Base-by-base conservation (phyloP, 2,888 invertebrate genomes). In the Leucophenga maculata region DNA sequence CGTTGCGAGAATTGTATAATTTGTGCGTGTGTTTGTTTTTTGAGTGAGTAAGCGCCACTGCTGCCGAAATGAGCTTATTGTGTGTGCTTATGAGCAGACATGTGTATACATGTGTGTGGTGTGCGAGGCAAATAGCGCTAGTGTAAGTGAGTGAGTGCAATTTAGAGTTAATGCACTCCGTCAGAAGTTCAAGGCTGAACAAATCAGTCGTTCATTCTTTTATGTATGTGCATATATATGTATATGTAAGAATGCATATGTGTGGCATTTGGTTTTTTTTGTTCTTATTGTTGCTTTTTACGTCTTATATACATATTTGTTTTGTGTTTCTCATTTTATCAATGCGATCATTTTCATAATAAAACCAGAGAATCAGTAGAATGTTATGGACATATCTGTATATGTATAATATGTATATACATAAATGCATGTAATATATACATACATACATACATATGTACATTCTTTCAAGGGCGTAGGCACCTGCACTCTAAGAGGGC, bases 161-260 rank as follows among this genome's bases (percentile, higher is more conserved):
- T 76, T 76, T 78, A 84, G 78, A 86, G 87, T 87, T 86, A 87
- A 87, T 87, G 87, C 86, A 87, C 87, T 86, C 86, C 78, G 78
- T 78, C 81, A 86, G 87, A 87, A 87, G 87, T 87, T 87, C 87
- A 87, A 87, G 87, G 87, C 87, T 87, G 86, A 84, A 81, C 85
- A 85, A 86, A 85, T 85, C 85, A 84, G 85, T 85, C 84, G 85
- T 70, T 74, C 69, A 71, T 72, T 82, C 74, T 71, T 72, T 64
- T 72, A 73, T 74, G 73, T 39, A 39, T 39, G 22, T 54, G 18
- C 20, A 20, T 54, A 3, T 26, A 6, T 26, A 6, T 31, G 18
- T n/a, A n/a, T n/a, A n/a, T n/a, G n/a, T n/a, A n/a, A n/a, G n/a
- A n/a, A n/a, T n/a, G n/a, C n/a, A n/a, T 72, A 73, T 74, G 73